Evolutionary conservation across 2,797 vertebrate genomes (phyloP).

Genomic region (Protonibea diacanthus): DNA sequence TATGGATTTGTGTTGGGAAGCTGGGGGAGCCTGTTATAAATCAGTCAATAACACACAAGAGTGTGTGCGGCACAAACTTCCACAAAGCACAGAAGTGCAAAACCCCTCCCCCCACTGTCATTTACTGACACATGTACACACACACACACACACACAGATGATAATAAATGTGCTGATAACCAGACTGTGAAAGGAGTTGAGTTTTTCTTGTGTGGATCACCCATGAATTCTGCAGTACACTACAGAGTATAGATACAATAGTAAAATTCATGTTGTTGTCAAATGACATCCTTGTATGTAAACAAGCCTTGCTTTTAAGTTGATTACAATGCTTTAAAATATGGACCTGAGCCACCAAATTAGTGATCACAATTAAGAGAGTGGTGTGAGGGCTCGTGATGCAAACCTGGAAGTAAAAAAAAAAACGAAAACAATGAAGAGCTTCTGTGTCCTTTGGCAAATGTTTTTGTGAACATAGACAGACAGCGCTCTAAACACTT

Average conservation of each 20-base stretch:
- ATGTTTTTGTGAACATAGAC: background rate
- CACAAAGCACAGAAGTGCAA: constrained; percentile 15
- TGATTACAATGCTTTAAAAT: constrained; percentile 3
- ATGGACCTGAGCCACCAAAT: background rate
- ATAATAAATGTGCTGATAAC: constrained; percentile 49
- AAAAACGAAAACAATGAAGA: background rate
- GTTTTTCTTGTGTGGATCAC: constrained; percentile 28
- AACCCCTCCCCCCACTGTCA: constrained; percentile 10
- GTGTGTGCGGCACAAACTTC: constrained; percentile 40
- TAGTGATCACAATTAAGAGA: background rate
- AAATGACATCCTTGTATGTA: background rate
- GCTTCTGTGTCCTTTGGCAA: background rate
- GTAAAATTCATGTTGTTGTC: background rate
- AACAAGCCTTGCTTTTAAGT: background rate
- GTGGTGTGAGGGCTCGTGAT: background rate
- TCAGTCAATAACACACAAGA: constrained; percentile 66
- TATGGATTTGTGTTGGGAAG: constrained; percentile 76
- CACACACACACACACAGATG: constrained; percentile 9
- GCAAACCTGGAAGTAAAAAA: background rate
- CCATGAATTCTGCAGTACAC: background rate
- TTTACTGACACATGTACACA: constrained; percentile 25
- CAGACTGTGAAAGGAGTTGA: constrained; percentile 22
- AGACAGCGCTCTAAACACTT: background rate
- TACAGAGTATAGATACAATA: too few relatives aligned
- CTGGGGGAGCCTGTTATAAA: constrained; percentile 66